Conservation (phyloP, 2,888 invertebrate species). For the Cerastoderma edule region DNA sequence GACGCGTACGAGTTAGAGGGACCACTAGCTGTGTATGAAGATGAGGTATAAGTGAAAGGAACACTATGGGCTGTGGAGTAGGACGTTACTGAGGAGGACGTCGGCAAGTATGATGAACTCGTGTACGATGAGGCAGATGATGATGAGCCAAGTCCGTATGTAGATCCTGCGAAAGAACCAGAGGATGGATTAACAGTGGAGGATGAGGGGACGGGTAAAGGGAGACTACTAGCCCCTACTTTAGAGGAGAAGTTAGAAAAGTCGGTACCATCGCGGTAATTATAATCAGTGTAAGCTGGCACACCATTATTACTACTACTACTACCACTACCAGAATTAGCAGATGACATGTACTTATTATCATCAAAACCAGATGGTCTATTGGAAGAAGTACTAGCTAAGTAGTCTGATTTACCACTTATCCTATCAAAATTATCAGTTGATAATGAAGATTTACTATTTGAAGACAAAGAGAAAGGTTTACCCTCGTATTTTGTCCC, state of each 20-base stretch:
- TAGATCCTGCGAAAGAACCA: slow-evolving; percentile 47
- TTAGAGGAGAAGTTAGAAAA: slow-evolving; percentile 56
- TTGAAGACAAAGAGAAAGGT: slow-evolving; percentile 13
- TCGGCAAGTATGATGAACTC: slow-evolving; percentile 54
- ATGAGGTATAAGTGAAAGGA: slow-evolving; percentile 52
- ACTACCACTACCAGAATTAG: slow-evolving; percentile 32
- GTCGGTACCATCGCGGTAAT: slow-evolving; percentile 53
- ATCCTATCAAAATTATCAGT: slow-evolving; percentile 18
- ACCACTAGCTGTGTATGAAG: slow-evolving; percentile 49
- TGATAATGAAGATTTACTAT: slow-evolving; percentile 10
- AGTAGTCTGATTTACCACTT: slow-evolving; percentile 28
- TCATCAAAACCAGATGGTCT: slow-evolving; percentile 18
- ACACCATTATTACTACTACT: slow-evolving; percentile 22
- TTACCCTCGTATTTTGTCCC: slow-evolving; percentile 29
- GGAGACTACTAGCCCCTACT: slow-evolving; percentile 39
- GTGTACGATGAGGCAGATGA: slow-evolving; percentile 51
- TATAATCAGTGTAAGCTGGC: slow-evolving; percentile 41
- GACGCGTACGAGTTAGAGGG: slow-evolving; percentile 50
- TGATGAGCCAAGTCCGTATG: slow-evolving; percentile 42
- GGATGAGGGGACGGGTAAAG: slow-evolving; percentile 27
- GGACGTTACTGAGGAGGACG: slow-evolving; percentile 51
- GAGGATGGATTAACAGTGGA: slow-evolving; percentile 34
- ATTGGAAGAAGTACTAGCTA: neutral
- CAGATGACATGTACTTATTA: slow-evolving; percentile 21
- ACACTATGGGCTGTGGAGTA: slow-evolving; percentile 61